Evolutionary conservation across 2,888 invertebrate genomes (phyloP), one percentile per base, ranked within the genome.

Genomic region (Neoascia interrupta): DNA sequence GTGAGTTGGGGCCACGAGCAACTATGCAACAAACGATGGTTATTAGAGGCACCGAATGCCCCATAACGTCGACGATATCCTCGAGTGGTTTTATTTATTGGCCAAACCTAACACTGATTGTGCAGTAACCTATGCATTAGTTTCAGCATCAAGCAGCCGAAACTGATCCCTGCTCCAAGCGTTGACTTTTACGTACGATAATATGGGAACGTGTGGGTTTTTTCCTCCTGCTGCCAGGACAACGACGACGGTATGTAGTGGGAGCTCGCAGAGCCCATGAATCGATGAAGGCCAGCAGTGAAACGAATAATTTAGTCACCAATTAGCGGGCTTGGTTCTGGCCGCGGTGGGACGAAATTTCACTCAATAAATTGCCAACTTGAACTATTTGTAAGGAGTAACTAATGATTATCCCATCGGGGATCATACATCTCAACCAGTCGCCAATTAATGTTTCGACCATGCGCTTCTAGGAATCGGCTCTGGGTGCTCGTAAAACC

Each of bases 71-170:
- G 21, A 64, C 72, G 53, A 72, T 72, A 73, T 72, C 79, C 73
- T 43, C 49, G 60, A 68, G 49, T 73, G 51, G 63, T 63, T 80
- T 80, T 74, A 80, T 80, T 80, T 80, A 80, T 74, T 80, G 68
- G 74, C 74, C 74, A 80, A 80, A 80, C 74, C 80, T 68, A 73
- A 73, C 73, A 31, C 60, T 66, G 72, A 72, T 79, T 72, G 60
- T 68, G 39, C 26, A n/a, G n/a, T n/a, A n/a, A n/a, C n/a, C n/a
- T n/a, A n/a, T 41, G 61, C 69, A 53, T 63, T 56, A 70, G 56
- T 51, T 68, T 26, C 39, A 61, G 68, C 61, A 49, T 47, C 63
- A 49, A 68, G 72, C 39, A 60, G 68, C 63, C 47, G 34, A 28
- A 45, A 60, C 45, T 26, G 72, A 79, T 66, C 56, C 49, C 39